Percentiles rank a stretch among this genome's conserved stretches.
Conservation (phyloP, 2,797 vertebrate species). For the Apodemus agrarius region DNA sequence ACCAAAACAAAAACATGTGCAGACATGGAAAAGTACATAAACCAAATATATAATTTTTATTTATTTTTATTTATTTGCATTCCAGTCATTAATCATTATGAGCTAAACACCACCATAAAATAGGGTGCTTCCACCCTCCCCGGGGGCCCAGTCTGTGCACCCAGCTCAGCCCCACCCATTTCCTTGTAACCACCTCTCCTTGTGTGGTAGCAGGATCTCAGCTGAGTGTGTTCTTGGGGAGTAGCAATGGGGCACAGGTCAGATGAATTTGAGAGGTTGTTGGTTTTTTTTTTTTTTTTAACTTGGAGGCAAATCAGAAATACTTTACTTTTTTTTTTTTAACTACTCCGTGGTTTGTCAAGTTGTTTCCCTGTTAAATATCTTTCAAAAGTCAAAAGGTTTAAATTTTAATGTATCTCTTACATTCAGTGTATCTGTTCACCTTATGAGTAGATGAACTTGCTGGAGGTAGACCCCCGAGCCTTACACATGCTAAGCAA, state of each 20-base stretch:
- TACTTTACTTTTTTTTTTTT: background rate
- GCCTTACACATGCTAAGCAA: background rate
- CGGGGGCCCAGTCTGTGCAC: background rate
- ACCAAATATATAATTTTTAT: background rate
- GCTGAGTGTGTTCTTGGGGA: no score
- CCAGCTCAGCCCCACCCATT: background rate
- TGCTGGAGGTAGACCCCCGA: background rate
- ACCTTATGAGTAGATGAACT: background rate
- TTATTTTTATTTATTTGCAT: background rate
- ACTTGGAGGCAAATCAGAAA: background rate
- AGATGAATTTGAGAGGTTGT: background rate
- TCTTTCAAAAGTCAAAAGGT: background rate
- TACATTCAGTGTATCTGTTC: background rate
- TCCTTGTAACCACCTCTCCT: background rate
- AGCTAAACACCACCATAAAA: constrained; percentile 6
- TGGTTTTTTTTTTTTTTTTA: constrained; percentile 30
- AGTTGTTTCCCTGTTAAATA: background rate
- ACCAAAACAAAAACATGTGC: background rate
- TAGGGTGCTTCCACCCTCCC: background rate
- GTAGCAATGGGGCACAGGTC: background rate
- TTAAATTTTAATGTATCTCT: background rate
- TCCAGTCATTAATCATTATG: background rate
- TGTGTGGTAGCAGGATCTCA: background rate
- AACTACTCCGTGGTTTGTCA: background rate
- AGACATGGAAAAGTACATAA: constrained; percentile 2